Evolutionary conservation across 2,888 invertebrate species (phyloP).

Genomic region (Drosophila planitibia): DNA sequence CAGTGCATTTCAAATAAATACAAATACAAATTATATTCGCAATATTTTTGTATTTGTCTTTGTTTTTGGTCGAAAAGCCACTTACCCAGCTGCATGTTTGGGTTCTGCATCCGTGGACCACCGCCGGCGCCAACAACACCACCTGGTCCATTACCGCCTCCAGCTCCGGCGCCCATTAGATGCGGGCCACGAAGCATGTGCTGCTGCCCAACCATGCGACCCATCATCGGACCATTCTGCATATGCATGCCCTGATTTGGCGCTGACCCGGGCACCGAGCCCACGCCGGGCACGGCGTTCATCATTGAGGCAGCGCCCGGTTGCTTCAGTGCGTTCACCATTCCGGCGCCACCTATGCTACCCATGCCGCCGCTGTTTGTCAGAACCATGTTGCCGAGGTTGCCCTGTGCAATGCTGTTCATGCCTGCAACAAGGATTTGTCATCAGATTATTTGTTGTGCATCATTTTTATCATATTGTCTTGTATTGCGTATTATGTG

Average conservation of each 20-base stretch:
- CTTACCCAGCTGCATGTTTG: constrained; percentile 84
- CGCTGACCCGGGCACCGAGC: constrained; percentile 67
- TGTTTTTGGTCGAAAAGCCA: constrained; percentile 6
- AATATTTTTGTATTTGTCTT: background rate
- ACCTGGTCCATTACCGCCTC: constrained; percentile 72
- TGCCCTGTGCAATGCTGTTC: constrained; percentile 88
- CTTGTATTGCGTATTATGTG: background rate
- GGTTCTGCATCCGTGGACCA: constrained; percentile 88
- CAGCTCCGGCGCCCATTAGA: constrained; percentile 83
- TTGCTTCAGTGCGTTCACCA: constrained; percentile 92
- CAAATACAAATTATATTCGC: background rate
- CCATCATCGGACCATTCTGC: constrained; percentile 92
- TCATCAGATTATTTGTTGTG: background rate
- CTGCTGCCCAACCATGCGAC: constrained; percentile 83
- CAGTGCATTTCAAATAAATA: background rate
- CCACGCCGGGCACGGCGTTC: constrained; percentile 86
- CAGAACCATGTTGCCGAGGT: constrained; percentile 91
- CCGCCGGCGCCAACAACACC: constrained; percentile 77
- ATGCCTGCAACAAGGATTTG: constrained; percentile 86
- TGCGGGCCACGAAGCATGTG: constrained; percentile 85
- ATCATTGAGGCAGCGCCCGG: constrained; percentile 87
- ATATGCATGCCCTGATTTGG: constrained; percentile 84
- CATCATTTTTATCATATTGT: background rate
- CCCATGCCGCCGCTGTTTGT: constrained; percentile 90
- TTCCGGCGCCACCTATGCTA: constrained; percentile 86